phyloP scores from a whole-genome alignment of 2,797 vertebrate species.

The Heteromormyrus szaboi region DNA sequence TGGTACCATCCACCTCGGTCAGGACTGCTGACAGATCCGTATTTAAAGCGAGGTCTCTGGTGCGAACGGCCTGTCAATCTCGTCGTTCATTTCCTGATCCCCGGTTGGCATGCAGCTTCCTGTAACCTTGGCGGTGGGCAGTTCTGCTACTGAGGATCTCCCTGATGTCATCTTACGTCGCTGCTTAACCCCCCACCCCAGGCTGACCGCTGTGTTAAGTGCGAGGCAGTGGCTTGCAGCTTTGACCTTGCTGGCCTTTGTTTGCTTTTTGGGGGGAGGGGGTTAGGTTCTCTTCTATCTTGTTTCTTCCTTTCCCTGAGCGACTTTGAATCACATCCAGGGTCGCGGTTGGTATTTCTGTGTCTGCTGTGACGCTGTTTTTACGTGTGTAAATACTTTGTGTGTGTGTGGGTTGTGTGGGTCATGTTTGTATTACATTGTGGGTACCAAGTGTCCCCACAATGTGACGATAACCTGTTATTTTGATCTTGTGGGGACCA shows the following conservation, averaged over 20 bases:
- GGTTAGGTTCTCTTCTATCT: background rate
- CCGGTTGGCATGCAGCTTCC: background rate
- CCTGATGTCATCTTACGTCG: background rate
- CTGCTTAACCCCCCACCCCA: background rate
- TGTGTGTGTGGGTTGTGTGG: background rate
- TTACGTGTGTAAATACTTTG: background rate
- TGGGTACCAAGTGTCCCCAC: background rate
- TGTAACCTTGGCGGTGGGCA: background rate
- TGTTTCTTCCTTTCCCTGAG: background rate
- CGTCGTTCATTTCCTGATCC: background rate
- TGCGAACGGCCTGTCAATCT: background rate
- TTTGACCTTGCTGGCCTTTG: background rate
- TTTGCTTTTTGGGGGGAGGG: background rate
- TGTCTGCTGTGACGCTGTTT: background rate
- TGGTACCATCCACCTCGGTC: background rate
- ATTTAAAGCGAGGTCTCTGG: background rate
- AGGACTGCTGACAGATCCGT: background rate
- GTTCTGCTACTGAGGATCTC: background rate
- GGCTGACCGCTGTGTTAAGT: background rate
- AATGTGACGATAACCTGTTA: background rate
- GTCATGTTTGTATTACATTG: background rate
- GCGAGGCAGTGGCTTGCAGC: background rate
- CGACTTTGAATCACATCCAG: background rate
- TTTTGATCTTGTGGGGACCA: background rate
- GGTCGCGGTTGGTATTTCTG: background rate